Base-by-base conservation (phyloP, 2,888 invertebrate species). In the Dryobotodes eremita region DNA sequence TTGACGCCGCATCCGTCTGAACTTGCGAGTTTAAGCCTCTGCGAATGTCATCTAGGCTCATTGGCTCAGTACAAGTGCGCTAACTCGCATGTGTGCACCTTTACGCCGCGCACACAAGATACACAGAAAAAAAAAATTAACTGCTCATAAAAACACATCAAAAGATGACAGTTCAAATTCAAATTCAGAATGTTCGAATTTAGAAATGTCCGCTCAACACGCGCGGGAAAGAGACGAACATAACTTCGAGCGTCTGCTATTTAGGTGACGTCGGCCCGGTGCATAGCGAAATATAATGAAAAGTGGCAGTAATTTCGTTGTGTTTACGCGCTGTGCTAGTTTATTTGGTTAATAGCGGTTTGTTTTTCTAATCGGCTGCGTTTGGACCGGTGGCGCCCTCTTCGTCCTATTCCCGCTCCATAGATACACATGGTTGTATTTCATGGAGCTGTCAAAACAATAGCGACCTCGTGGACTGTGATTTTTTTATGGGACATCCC, bases 201-300 rank as follows among this genome's bases (percentile, higher is more conserved):
- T 93, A 93, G 93, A 94, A 94, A 94, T 93, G 93, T 91, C 90
- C 90, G 92, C 86, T 91, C 88, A 88, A 88, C 82, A 88, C 90
- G 91, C 86, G 96, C 84, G 94, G 79, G 96, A 96, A 92, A 93
- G 96, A 94, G 96, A 96, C 95, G 90, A 89, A 88, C 78, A 85
- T 92, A 93, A 77, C 85, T 91, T 91, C 88, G 90, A 92, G 91
- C 93, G 94, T 92, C 92, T 92, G 94, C 94, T 94, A 93, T 94
- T 94, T 94, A 91, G 92, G 95, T 96, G 96, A 96, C 96, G 96
- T 95, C 94, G 94, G 75, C 89, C 91, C 95, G 94, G 95, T 96
- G 96, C 96, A 96, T 96, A 95, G 95, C 94, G 95, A 96, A 96
- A 96, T 95, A 95, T 96, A 95, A 96, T 97, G 96, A 96, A 96